Evolutionary conservation across 2,888 invertebrate species (phyloP).

Genomic region (Caenorhabditis parvicauda): DNA sequence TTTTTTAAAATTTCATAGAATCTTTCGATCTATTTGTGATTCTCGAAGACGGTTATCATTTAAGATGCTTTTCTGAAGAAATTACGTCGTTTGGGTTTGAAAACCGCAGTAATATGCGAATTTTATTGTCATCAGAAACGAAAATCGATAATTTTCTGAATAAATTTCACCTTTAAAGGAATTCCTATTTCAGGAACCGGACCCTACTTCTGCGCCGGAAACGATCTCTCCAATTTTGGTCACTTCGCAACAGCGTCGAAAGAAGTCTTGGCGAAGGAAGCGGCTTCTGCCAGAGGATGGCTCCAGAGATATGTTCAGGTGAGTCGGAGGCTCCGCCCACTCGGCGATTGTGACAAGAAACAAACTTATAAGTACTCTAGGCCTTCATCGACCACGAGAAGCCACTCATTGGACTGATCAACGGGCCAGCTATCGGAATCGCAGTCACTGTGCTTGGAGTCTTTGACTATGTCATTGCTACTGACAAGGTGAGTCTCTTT

Average conservation of each 20-base stretch:
- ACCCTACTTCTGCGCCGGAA: slow-evolving; percentile 81
- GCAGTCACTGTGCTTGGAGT: slow-evolving; percentile 80
- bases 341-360: neutral
- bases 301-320: slow-evolving; percentile 52
- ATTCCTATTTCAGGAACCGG: slow-evolving; percentile 67
- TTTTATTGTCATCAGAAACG: no score
- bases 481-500: no score
- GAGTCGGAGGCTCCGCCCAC: neutral
- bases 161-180: neutral
- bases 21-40: no score
- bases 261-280: slow-evolving; percentile 42
- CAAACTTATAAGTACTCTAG: no score
- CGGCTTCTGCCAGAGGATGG: slow-evolving; percentile 42
- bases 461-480: slow-evolving; percentile 84
- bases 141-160: neutral
- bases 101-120: no score
- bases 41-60: no score
- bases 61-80: no score
- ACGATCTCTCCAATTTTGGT: slow-evolving; percentile 71
- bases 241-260: slow-evolving; percentile 37
- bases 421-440: slow-evolving; percentile 91
- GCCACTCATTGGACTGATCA: slow-evolving; percentile 80
- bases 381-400: slow-evolving; percentile 85
- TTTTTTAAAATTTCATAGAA: no score
- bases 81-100: no score